Evolutionary conservation across 2,797 vertebrate species (phyloP), one percentile per base, ranked within the genome.

Genomic region (Meriones psammophilus): DNA sequence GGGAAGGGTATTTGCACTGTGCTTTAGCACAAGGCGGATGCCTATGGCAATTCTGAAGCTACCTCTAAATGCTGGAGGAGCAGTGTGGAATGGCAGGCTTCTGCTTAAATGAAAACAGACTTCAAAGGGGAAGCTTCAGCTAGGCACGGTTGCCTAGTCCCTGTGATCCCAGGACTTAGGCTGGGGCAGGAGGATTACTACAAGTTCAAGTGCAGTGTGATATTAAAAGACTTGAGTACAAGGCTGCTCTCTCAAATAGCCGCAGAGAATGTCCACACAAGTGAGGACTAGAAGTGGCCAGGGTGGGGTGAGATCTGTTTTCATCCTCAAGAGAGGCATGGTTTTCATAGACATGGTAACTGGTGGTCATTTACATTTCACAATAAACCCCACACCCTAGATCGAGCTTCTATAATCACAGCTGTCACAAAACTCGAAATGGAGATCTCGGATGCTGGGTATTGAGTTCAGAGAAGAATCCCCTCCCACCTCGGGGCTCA

Each of bases 271-370:
- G 33, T 7, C 42, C 30, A 26, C 6, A 66, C 74, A 24, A 46
- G 30, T 26, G 36, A 56, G 60, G 39, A 46, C 42, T 3, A 24
- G 69, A 84, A 50, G 85, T 26, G n/a, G 69, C 12, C 20, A 39
- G 39, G 56, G 54, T 54, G 73, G 66, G 58, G 30, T 26, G 39
- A 74, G 20, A 22, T 85, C 83, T 79, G 68, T 33, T 85, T 79
- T 20, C 30, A 24, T 56, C n/a, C 79, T 64, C 76, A 36, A 86
- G 36, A 78, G n/a, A 64, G 88, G 28, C 17, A 0, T 17, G 50
- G 30, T 66, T 92, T 92, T 85, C 58, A 89, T 77, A 92, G 71
- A 92, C 89, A 91, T 3, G 28, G 64, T 42, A 79, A 28, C 9
- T 84, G 10, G 46, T 26, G 24, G 15, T 84, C 15, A 68, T 42